A percentile compares a stretch with the other conserved stretches of the same genome.
phyloP scores from a whole-genome alignment of 2,888 invertebrate genomes.

The Mycalesis mineus region DNA sequence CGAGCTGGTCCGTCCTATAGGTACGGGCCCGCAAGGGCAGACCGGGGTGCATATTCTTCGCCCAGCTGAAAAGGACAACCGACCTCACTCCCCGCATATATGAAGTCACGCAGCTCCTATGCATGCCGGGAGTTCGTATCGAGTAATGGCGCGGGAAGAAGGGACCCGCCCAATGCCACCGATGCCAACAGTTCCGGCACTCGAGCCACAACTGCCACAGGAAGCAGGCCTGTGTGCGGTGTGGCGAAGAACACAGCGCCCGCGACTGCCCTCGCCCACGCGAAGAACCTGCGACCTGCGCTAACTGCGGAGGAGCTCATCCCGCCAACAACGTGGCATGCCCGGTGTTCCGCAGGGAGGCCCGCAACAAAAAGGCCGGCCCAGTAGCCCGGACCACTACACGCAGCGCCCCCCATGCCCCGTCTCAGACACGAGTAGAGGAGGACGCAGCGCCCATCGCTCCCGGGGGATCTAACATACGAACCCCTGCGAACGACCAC shows the following conservation, averaged over 20 bases:
- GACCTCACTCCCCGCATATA: neutral
- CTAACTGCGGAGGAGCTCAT: slow-evolving; percentile 20
- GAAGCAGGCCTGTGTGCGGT: slow-evolving; percentile 5
- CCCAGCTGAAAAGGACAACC: neutral
- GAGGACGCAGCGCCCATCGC: too few species aligned
- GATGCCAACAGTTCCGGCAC: slow-evolving; percentile 22
- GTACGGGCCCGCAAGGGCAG: neutral
- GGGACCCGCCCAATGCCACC: slow-evolving; percentile 18
- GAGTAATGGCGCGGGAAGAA: slow-evolving; percentile 12
- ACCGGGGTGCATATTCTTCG: neutral
- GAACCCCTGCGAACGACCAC: too few species aligned
- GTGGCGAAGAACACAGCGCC: slow-evolving; percentile 15
- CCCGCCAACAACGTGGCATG: slow-evolving; percentile 9
- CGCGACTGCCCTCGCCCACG: slow-evolving; percentile 20
- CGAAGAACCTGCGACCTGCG: slow-evolving; percentile 21
- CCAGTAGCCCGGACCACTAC: neutral
- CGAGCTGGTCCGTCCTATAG: neutral
- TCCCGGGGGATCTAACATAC: too few species aligned
- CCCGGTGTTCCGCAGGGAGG: neutral
- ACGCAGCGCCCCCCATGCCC: too few species aligned
- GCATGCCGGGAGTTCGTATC: neutral
- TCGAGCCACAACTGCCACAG: slow-evolving; percentile 20
- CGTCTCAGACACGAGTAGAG: too few species aligned
- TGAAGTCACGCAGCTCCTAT: neutral
- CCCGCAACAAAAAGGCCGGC: neutral